phyloP scores from a whole-genome alignment of 1,140 invertebrate genomes.

The Zaprionus lachaisei region DNA sequence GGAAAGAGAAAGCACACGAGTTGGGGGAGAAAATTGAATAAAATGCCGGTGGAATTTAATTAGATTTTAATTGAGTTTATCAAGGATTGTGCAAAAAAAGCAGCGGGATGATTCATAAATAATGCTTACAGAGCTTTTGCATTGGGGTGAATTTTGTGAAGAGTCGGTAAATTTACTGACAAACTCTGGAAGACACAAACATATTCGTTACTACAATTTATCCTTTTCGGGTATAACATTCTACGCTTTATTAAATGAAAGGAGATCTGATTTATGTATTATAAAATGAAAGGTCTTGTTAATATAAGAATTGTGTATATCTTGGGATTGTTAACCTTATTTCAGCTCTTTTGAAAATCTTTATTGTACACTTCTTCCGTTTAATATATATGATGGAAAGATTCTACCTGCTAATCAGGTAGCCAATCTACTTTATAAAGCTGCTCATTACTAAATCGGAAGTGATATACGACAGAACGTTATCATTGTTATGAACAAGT shows the following conservation, averaged over 20 bases:
- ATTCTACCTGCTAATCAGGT: background rate
- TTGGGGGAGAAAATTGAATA: conserved; percentile 63
- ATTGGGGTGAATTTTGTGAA: background rate
- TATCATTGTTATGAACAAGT: conserved; percentile 9
- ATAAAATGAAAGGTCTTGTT: background rate
- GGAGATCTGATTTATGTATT: background rate
- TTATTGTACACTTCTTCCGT: background rate
- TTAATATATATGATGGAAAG: background rate
- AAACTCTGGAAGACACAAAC: background rate
- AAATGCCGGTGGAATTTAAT: conserved; percentile 80
- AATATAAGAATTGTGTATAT: background rate
- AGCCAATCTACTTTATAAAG: conserved; percentile 9
- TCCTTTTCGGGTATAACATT: background rate
- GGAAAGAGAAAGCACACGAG: conserved; percentile 11
- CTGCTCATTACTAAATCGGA: conserved; percentile 57
- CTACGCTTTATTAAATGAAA: background rate
- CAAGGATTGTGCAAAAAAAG: conserved; percentile 22
- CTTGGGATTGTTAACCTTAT: background rate
- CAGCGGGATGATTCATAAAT: conserved; percentile 10
- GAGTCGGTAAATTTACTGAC: background rate
- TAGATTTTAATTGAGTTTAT: conserved; percentile 79
- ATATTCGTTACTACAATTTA: background rate
- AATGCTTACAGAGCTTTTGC: background rate
- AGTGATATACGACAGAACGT: conserved; percentile 48
- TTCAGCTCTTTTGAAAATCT: background rate